Evolutionary conservation across 2,797 vertebrate genomes (phyloP), one percentile per base, ranked within the genome.

Genomic region (Champsocephalus esox): DNA sequence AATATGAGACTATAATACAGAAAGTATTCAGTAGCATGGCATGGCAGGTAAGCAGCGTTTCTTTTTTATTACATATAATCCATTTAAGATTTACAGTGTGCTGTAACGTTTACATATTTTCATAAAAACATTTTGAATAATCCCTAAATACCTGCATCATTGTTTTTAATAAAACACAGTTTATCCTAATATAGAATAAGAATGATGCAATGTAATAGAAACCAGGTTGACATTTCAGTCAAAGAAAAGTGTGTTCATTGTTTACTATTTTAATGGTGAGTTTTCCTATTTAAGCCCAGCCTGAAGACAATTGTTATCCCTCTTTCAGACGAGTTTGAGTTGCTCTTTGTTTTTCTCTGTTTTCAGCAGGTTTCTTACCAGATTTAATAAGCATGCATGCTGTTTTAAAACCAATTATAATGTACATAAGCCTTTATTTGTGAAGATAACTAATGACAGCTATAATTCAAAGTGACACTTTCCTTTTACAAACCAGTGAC

Each of bases 11-110:
- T 93, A 17, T 52, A 95, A 95, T 93, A 93, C 90, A 93, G 92
- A 92, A 89, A 91, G 92, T 94, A 93, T 81, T 91, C 10, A 49
- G 84, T 88, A 87, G 91, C 92, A 92, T 84, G 92, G 92, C 92
- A 93, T 90, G 87, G 21, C n/a, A 73, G 59, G 48, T 48, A 16
- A 57, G 41, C 12, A 86, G 87, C 89, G 90, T 90, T 84, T 87
- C 84, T 87, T 90, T 94, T 95, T 95, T 95, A 97, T 96, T 95
- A 96, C 94, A 93, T 94, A 89, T 94, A 96, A 96, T 95, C 95
- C 93, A 89, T 85, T 78, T 92, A 89, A 92, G 92, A 94, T 83
- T 87, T 81, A 84, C 87, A 91, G 90, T 92, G 92, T 93, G 88
- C 87, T 94, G 81, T 80, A 80, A 88, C 85, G 77, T 82, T 89